phyloP scores from a whole-genome alignment of 1,140 invertebrate species.

The Bombus fervidus region DNA sequence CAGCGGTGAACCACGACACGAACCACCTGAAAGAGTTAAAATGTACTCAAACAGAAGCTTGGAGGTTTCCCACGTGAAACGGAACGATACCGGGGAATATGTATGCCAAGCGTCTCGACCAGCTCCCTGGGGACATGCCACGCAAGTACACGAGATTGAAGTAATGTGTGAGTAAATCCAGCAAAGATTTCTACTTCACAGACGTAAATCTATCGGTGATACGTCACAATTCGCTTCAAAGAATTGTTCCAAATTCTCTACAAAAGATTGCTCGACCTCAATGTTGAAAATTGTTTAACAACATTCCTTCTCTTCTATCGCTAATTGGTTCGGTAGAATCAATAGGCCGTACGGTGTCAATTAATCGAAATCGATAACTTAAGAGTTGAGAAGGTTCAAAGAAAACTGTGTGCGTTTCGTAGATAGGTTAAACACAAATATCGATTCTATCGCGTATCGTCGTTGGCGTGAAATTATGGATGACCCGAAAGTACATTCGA shows the following conservation, averaged over 20 bases:
- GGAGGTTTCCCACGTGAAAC: conserved; percentile 85
- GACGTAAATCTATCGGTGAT: neutral
- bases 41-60: conserved; percentile 88
- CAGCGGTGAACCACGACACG: conserved; percentile 81
- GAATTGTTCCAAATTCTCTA: neutral
- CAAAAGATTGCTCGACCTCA: neutral
- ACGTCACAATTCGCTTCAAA: neutral
- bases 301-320: neutral
- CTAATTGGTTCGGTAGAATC: neutral
- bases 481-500: neutral
- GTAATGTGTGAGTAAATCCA: conserved; percentile 87
- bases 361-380: conserved; percentile 35
- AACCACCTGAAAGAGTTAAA: conserved; percentile 83
- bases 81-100: conserved; percentile 88
- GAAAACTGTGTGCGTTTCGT: neutral
- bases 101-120: conserved; percentile 87
- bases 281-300: neutral
- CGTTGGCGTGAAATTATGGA: conserved; percentile 32
- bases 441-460: conserved; percentile 22
- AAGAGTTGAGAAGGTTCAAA: neutral
- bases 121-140: conserved; percentile 84
- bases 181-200: neutral
- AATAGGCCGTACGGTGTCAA: neutral
- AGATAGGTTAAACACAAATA: conserved; percentile 10
- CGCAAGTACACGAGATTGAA: conserved; percentile 88